phyloP scores from a whole-genome alignment of 2,888 invertebrate genomes.

The Digitonthophagus gazella region DNA sequence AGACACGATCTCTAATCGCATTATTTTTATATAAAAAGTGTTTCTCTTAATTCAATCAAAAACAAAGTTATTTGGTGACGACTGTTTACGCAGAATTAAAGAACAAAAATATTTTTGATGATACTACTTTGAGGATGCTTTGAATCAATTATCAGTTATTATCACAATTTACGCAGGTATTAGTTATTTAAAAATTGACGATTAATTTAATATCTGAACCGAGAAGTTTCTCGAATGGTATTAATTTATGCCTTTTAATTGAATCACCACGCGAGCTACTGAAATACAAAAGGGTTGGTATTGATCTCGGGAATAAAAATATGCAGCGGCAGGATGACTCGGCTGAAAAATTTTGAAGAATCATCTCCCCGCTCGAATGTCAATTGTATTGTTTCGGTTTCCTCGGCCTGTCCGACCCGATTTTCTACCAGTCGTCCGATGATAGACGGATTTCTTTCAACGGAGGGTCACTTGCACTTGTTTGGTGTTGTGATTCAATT shows the following conservation, averaged over 20 bases:
- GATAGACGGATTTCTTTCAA: not conserved
- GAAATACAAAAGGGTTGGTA: constrained; percentile 10
- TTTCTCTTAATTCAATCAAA: too few species aligned
- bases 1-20: too few species aligned
- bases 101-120: too few species aligned
- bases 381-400: not conserved
- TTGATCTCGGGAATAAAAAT: constrained; percentile 6
- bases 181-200: too few species aligned
- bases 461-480: not conserved
- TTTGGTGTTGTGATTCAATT: not conserved
- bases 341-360: constrained; percentile 4
- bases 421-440: not conserved
- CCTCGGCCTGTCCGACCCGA: not conserved
- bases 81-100: too few species aligned
- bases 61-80: too few species aligned
- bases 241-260: not conserved
- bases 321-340: constrained; percentile 7
- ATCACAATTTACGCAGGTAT: too few species aligned
- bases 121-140: too few species aligned
- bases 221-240: not conserved
- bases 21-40: too few species aligned
- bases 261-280: not conserved
- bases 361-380: not conserved
- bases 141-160: too few species aligned
- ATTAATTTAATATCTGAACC: too few species aligned